A percentile compares a stretch with the other conserved stretches of the same genome.
Conservation (phyloP, 2,888 invertebrate species). For the Microplitis deprimator region DNA sequence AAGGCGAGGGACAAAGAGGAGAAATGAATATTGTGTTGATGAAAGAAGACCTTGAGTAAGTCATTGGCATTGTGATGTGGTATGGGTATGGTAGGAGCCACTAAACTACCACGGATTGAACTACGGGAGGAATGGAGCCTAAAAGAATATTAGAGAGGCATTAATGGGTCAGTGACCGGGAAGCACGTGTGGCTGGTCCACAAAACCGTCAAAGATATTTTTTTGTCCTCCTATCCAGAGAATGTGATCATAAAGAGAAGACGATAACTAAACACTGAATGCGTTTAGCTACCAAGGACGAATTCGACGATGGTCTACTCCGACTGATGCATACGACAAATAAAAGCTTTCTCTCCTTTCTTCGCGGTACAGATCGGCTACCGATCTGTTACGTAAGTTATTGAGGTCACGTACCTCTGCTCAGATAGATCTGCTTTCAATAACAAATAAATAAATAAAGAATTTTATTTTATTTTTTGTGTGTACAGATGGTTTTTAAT, state of each 20-base stretch:
- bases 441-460: not conserved
- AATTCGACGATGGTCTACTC: not conserved
- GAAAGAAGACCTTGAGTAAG: slow-evolving; percentile 20
- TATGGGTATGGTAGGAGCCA: not conserved
- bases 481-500: not conserved
- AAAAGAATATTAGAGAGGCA: not conserved
- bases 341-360: not conserved
- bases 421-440: not conserved
- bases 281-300: not conserved
- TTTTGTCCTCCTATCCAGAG: not conserved
- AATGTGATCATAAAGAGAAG: not conserved
- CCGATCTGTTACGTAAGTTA: not conserved
- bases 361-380: not conserved
- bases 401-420: not conserved
- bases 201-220: not conserved
- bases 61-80: slow-evolving; percentile 1
- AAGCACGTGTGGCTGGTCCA: not conserved
- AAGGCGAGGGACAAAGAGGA: not conserved
- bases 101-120: not conserved
- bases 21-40: not conserved
- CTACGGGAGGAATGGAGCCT: not conserved
- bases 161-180: slow-evolving; percentile 16
- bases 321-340: no score
- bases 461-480: not conserved
- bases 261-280: not conserved